Base-by-base conservation (phyloP, 2,888 invertebrate species). In the Gymnocheta viridis region DNA sequence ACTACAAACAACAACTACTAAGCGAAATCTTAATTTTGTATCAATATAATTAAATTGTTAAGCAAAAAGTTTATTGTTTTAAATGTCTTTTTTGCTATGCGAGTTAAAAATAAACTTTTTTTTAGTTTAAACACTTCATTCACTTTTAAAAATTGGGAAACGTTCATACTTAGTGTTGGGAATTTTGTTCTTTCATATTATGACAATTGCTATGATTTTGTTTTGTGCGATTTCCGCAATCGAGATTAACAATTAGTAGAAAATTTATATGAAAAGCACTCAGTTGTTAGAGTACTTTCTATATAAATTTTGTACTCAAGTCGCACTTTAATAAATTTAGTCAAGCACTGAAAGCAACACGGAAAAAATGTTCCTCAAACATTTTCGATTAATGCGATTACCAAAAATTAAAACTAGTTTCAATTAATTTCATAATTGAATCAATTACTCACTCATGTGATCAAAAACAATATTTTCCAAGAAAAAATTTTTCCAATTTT, bases 1-100 rank as follows among this genome's bases (percentile, higher is more conserved):
- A 83, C 79, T 78, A 60, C 60, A 77, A 77, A 70, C 22, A 51
- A 27, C 56, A 56, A 82, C 77, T 29, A 54, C 47, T 67, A 74
- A 67, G 60, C 41, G 67, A 73, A 76, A 32, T 27, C 4, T 38
- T 58, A 56, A 66, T 66, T 79, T 80, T 44, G 19, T 73, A 81
- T 38, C 66, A 58, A 47, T 73, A 9, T 32, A 51, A 24, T 17
- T 27, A 19, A 62, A 38, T 38, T 60, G 38, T 56, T 67, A 56
- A 47, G 47, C 14, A 47, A 54, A 2, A 3, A 22, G 14, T 24
- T 49, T 24, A 24, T 24, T 14, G 27, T 24, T 22, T 51, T 3
- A 27, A 51, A 14, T 6, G 14, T 6, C 24, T 29, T 22, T 14
- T 41, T 76, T 1, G 6, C 9, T 24, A 35, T 62, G 4, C 49